Percentiles rank a stretch among this genome's conserved stretches.
phyloP scores from a whole-genome alignment of 2,888 invertebrate species.

The Orthosia gracilis region DNA sequence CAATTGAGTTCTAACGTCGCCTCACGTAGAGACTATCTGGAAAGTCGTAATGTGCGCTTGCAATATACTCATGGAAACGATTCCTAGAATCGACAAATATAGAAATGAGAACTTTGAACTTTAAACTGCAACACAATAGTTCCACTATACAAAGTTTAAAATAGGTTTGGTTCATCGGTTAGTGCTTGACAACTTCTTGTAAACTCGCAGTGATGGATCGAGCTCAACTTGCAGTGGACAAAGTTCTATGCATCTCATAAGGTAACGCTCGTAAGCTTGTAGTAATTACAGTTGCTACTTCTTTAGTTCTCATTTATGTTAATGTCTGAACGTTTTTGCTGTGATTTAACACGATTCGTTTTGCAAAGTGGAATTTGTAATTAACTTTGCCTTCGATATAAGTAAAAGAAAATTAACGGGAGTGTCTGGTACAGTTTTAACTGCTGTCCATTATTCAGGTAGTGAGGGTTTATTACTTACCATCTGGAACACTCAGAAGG shows the following conservation, averaged over 20 bases:
- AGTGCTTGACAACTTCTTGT: neutral
- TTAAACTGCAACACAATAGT: neutral
- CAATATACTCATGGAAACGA: neutral
- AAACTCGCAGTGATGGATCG: slow-evolving; percentile 1
- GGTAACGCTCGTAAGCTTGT: slow-evolving; percentile 15
- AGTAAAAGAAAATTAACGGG: neutral
- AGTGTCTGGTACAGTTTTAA: too few relatives aligned
- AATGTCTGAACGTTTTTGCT: slow-evolving; percentile 3
- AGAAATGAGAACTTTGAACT: neutral
- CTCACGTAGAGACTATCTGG: too few relatives aligned
- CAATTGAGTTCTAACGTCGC: neutral
- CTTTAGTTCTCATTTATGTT: slow-evolving; percentile 7
- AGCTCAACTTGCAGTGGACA: neutral
- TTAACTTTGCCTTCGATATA: neutral
- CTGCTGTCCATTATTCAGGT: neutral
- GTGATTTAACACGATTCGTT: neutral
- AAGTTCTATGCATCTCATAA: slow-evolving; percentile 34
- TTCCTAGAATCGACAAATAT: neutral
- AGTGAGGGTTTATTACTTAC: neutral
- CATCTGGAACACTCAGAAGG: neutral
- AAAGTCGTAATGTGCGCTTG: neutral
- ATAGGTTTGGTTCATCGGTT: neutral
- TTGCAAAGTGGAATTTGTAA: neutral
- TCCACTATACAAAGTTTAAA: neutral
- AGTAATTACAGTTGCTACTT: neutral